Evolutionary conservation across 2,888 invertebrate genomes (phyloP), one percentile per base, ranked within the genome.

Genomic region (Pantelozetes paolii): DNA sequence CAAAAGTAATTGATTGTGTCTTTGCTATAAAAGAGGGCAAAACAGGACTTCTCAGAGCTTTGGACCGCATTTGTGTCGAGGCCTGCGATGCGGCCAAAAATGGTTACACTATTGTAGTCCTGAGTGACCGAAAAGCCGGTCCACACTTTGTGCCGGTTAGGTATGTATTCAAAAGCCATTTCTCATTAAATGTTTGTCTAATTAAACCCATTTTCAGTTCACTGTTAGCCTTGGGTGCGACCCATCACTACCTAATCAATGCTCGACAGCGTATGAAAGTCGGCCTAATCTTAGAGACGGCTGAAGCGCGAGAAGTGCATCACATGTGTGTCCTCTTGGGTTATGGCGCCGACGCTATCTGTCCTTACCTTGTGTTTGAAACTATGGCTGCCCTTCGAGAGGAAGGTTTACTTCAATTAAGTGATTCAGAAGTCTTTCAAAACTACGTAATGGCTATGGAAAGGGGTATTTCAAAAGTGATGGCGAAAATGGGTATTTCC

Each of bases 401-500:
- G 79, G 92, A 96, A 83, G 90, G 90, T 57, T 88, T 96, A 11
- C 83, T 98, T 40, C 84, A 86, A 3, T 84, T 91, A 1, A 88
- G 89, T 0, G 94, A 97, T 81, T 88, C 89, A 8, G 87, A 88
- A 73, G 89, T 97, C 77, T 95, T 89, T 83, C 84, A 86, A 83
- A 87, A 95, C 78, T 99, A 96, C 83, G 89, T 93, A 57, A 89
- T 90, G 77, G 94, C 97, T 50, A 90, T 92, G 81, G 94, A 94
- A 80, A 89, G 93, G 0, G 96, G 96, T 71, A 89, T 92, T 78
- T 88, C 90, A 71, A 94, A 79, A 77, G 79, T 89, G 45, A 99
- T 99, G 98, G 98, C 99, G 6, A 99, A 99, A 83, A 99, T 99
- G 98, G 99, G 99, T 74, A 99, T 99, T 81, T 96, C 95, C 74